Base-by-base conservation (phyloP, 2,888 invertebrate genomes). In the Epinotia brunnichana region DNA sequence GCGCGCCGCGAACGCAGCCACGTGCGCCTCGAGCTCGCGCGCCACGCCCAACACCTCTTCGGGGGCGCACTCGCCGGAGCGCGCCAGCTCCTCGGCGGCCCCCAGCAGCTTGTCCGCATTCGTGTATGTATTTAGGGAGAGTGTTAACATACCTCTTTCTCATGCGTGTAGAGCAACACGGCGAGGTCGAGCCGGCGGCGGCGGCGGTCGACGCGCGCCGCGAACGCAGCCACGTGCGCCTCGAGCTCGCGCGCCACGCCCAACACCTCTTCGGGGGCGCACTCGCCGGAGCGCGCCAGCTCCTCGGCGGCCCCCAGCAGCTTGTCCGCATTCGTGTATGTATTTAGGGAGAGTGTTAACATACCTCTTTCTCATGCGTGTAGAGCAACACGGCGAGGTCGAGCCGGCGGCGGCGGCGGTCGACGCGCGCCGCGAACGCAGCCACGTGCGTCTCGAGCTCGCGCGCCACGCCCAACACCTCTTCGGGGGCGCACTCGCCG, bases 301-400 rank as follows among this genome's bases (percentile, higher is more conserved):
- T 99, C 99, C 83, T 99, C 98, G 0, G 99, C 99, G 0, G 99
- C 99, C 0, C 98, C 96, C 63, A 99, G 94, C 59, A 99, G 93
- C 90, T 99, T 99, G 86, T 99, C 99, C 0, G 99, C 99, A 94
- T 99, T 99, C 73, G 99, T 99, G 85, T 99, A 99, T 2, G 99
- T 99, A 86, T 99, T 99, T 11, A 2, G 39, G 11, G 39, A 10
- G 11, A 11, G 39, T 39, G 11, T 11, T 0, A 17, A 29, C 15
- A 21, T 82, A 97, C 96, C 95, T 99, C 99, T 88, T 99, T 98
- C 83, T 98, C 98, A 85, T 99, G 98, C 4, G 98, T 97, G 88
- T 98, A 99, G 87, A 99, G 97, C 61, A 98, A 95, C 21, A 99
- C 99, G 60, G 99, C 98, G 83, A 98, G 95, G 87, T 99, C 98